Conservation (phyloP, 2,888 invertebrate species). For the Tetrapedia diversipes region DNA sequence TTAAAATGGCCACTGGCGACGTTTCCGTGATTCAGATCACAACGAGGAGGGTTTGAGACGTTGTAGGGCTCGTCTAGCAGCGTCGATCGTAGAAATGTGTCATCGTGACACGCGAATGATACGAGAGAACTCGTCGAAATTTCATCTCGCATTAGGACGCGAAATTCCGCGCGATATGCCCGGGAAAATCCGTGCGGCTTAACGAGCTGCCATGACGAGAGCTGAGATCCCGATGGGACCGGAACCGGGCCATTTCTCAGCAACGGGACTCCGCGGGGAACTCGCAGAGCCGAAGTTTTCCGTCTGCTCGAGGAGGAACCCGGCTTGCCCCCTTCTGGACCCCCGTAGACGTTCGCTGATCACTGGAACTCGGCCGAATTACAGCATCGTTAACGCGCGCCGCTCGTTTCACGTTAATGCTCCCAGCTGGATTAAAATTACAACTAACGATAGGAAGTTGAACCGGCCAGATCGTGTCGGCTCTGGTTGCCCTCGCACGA, state of each 20-base stretch:
- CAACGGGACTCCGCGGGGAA: conserved; percentile 58
- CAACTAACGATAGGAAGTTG: conserved; percentile 11
- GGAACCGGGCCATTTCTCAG: conserved; percentile 64
- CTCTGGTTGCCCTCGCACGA: not conserved
- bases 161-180: conserved; percentile 38
- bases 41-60: not conserved
- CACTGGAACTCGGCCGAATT: conserved; percentile 54
- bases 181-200: conserved; percentile 62
- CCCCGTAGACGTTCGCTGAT: conserved; percentile 47
- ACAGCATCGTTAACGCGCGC: conserved; percentile 32
- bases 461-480: not conserved
- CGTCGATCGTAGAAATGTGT: conserved; percentile 38
- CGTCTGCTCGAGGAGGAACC: conserved; percentile 37
- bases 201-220: conserved; percentile 65
- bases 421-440: conserved; percentile 31
- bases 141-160: conserved; percentile 39
- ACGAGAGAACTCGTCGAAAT: conserved; percentile 47
- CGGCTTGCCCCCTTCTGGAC: conserved; percentile 5
- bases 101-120: conserved; percentile 25
- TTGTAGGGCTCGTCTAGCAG: too few species aligned
- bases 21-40: not conserved
- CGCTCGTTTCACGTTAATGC: conserved; percentile 33
- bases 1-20: not conserved
- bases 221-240: conserved; percentile 58
- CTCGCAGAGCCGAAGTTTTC: conserved; percentile 41